phyloP scores from a whole-genome alignment of 2,113 vertebrate species.

The Hemiscyllium ocellatum region DNA sequence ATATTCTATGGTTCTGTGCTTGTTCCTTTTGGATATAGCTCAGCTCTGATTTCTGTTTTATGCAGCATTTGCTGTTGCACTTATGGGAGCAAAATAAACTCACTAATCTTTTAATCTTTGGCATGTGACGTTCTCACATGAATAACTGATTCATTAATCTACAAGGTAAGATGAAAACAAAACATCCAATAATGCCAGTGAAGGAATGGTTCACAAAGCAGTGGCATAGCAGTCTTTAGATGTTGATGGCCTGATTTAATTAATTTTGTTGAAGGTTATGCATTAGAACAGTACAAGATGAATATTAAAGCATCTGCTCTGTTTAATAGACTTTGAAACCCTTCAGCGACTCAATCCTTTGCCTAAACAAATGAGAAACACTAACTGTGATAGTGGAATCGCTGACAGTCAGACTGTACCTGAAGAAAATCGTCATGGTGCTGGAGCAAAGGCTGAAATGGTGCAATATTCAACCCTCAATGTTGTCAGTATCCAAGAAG shows the following conservation, averaged over 20 bases:
- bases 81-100: not conserved
- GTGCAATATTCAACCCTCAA: not conserved
- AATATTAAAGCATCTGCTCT: not conserved
- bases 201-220: not conserved
- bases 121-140: not conserved
- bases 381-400: not conserved
- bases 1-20: not conserved
- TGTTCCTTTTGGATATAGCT: not conserved
- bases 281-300: not conserved
- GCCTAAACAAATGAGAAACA: not conserved
- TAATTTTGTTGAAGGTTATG: not conserved
- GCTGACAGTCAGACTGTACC: not conserved
- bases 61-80: not conserved
- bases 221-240: not conserved
- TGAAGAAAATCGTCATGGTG: not conserved
- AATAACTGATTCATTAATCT: not conserved
- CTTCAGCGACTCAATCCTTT: not conserved
- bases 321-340: constrained; percentile 22
- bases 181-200: not conserved
- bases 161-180: not conserved
- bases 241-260: not conserved
- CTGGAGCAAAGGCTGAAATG: not conserved
- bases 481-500: not conserved
- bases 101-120: not conserved
- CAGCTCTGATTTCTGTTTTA: not conserved